Conservation (phyloP, 2,888 invertebrate species). For the Neoascia interrupta region DNA sequence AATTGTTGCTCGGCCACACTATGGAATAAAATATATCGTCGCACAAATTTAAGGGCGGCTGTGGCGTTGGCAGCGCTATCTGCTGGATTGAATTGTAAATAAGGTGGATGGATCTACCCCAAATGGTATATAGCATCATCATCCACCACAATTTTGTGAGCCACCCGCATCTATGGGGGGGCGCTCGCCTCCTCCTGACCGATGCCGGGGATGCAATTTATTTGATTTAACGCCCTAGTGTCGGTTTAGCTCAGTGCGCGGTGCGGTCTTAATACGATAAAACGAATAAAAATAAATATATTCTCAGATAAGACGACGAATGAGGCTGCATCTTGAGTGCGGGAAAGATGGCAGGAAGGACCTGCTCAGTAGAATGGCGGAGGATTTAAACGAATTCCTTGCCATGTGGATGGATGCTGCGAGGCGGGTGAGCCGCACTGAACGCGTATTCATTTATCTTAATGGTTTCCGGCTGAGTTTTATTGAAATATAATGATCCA, state of each 20-base stretch:
- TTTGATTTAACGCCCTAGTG: conserved; percentile 72
- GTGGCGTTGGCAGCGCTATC: background rate
- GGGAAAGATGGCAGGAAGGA: conserved; percentile 42
- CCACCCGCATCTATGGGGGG: background rate
- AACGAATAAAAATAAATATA: conserved; percentile 69
- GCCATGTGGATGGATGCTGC: conserved; percentile 17
- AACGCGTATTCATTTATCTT: conserved; percentile 71
- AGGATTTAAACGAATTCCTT: conserved; percentile 54
- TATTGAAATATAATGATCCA: conserved; percentile 71
- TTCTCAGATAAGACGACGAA: conserved; percentile 67
- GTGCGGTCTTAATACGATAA: conserved; percentile 67
- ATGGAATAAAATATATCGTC: conserved; percentile 19
- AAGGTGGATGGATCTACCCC: conserved; percentile 57
- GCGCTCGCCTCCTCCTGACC: no score
- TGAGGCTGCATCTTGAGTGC: conserved; percentile 61
- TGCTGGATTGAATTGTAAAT: conserved; percentile 58
- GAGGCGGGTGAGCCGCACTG: conserved; percentile 8
- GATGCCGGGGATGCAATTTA: conserved; percentile 71
- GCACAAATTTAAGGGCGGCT: background rate
- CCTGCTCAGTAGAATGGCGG: conserved; percentile 50
- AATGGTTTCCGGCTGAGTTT: conserved; percentile 74
- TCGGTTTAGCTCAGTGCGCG: conserved; percentile 39
- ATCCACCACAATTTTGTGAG: conserved; percentile 49
- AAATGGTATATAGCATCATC: conserved; percentile 33
- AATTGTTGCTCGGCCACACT: conserved; percentile 67